These are phyloP conservation scores for Agrotis segetum DNA, from an alignment of 2,888 invertebrate genomes.

Conservation along the genomic window DNA sequence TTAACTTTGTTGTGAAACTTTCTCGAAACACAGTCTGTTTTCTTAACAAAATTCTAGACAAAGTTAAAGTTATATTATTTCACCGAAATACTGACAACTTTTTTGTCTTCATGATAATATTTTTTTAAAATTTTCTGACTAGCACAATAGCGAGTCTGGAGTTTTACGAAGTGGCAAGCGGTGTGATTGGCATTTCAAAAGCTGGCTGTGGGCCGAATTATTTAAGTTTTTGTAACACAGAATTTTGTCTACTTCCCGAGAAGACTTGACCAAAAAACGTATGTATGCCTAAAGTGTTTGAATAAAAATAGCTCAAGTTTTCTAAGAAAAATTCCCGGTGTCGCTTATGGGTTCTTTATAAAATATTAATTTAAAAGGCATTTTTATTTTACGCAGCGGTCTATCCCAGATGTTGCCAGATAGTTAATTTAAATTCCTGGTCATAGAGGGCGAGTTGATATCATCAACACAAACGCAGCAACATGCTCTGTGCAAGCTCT, in stretches of 20 bases:
- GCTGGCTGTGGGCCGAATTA: not conserved
- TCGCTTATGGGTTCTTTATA: too few species aligned
- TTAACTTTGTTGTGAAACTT: not conserved
- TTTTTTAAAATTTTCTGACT: conserved; percentile 8
- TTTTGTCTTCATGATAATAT: conserved; percentile 10
- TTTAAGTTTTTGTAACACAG: not conserved
- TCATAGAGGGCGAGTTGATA: not conserved
- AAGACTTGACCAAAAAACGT: too few species aligned
- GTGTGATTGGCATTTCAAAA: not conserved
- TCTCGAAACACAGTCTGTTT: not conserved
- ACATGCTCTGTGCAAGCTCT: too few species aligned
- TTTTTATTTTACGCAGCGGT: not conserved
- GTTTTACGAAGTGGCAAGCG: not conserved
- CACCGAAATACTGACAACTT: conserved; percentile 12
- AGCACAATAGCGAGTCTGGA: not conserved
- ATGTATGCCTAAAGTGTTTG: too few species aligned
- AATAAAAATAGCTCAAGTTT: too few species aligned
- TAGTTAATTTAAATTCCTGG: not conserved
- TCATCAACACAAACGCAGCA: not conserved
- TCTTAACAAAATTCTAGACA: conserved; percentile 11
- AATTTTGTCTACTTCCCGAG: too few species aligned
- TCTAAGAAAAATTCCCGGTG: too few species aligned
- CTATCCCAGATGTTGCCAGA: not conserved
- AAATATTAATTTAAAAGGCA: too few species aligned
- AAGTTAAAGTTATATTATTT: conserved; percentile 12